These are phyloP conservation scores for Tragelaphus imberbis DNA, from an alignment of 2,113 vertebrate genomes.

Conservation along the genomic window DNA sequence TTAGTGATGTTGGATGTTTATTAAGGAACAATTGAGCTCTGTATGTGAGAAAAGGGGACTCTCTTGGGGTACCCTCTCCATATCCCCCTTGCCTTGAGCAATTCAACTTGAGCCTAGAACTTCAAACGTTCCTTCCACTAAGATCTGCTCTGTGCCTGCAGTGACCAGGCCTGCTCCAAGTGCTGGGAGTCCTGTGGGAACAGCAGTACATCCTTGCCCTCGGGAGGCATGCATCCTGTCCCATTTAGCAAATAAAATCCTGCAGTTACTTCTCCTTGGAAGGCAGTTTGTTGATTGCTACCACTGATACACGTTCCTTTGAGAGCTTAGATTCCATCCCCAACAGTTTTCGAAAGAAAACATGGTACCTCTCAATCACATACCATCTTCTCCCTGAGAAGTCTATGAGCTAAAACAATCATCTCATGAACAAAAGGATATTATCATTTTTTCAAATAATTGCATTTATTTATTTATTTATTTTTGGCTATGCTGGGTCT, in stretches of 20 bases:
- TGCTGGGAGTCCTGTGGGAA: neutral
- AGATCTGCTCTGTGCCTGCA: neutral
- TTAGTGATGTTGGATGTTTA: neutral
- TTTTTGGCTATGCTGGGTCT: neutral
- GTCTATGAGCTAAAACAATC: neutral
- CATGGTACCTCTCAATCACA: neutral
- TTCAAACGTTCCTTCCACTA: neutral
- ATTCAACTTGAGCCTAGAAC: neutral
- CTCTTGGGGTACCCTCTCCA: neutral
- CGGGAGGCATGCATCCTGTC: neutral
- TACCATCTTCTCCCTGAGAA: neutral
- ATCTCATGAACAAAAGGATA: neutral
- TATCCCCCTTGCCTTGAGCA: neutral
- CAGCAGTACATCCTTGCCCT: neutral
- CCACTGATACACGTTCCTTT: neutral
- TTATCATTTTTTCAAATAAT: neutral
- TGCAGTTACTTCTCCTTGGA: neutral
- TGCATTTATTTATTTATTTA: neutral
- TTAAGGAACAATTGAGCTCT: neutral
- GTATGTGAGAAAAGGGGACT: neutral
- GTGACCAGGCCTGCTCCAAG: neutral
- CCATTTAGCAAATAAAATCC: neutral
- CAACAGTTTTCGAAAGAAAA: neutral
- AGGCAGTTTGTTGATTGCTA: neutral
- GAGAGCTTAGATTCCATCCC: no score